Conservation (phyloP, 2,797 vertebrate genomes). For the Nyctalus aviator region DNA sequence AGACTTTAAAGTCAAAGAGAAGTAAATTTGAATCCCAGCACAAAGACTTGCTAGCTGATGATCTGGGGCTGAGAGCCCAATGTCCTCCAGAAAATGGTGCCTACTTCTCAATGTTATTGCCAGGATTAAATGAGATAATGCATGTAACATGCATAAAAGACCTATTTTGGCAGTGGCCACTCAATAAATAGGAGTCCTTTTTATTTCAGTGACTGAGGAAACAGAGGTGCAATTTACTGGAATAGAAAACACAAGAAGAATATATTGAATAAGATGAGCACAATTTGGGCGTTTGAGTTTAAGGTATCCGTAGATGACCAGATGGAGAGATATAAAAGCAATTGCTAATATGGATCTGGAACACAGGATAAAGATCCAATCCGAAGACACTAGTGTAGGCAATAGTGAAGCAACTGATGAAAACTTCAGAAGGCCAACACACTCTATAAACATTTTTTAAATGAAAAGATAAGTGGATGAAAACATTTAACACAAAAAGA, state of each 20-base stretch:
- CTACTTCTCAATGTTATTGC: background rate
- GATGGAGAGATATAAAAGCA: background rate
- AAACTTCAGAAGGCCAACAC: background rate
- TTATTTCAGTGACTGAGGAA: conserved; percentile 1
- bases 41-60: background rate
- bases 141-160: background rate
- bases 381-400: background rate
- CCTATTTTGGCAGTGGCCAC: background rate
- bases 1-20: conserved; percentile 51
- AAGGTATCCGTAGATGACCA: background rate
- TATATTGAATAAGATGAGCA: background rate
- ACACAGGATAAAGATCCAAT: background rate
- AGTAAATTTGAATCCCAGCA: background rate
- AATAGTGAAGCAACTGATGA: background rate
- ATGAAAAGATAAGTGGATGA: too few species aligned
- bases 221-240: conserved; percentile 2
- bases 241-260: background rate
- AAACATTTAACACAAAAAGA: conserved; percentile 24
- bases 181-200: background rate
- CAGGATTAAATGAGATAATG: background rate
- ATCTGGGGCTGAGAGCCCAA: background rate
- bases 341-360: background rate
- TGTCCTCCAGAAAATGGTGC: background rate
- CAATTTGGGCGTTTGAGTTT: background rate
- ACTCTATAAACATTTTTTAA: background rate